Base-by-base conservation (phyloP, 1,140 invertebrate species). In the Ceratosolen fusciceps region DNA sequence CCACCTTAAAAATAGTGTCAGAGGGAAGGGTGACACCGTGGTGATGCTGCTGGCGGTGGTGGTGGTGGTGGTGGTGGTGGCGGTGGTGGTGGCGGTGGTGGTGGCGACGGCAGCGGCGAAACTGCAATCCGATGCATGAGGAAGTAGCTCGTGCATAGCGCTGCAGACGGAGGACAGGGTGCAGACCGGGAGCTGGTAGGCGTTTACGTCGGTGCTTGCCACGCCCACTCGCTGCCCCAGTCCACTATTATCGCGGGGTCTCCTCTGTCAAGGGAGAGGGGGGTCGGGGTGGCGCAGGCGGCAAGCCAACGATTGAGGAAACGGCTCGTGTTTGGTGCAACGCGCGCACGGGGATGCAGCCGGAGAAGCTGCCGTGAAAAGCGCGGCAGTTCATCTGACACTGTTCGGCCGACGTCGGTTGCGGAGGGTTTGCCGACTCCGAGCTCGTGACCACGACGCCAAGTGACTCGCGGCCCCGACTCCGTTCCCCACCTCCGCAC, bases 381-480 rank as follows among this genome's bases (percentile, higher is more conserved):
- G 58, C 10, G 31, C 31, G 60, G 31, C 60, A 65, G 60, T 65
- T 65, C 0, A 14, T 21, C 10, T 65, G 31, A 31, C 60, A 65
- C 60, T 14, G 56, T 60, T 31, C 24, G 56, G 8, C 26, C 60
- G 60, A 7, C 31, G 31, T 7, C 60, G 34, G 16, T 12, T n/a
- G n/a, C n/a, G n/a, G n/a, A 37, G 16, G 10, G 34, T 19, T 65
- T 31, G 16, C 14, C 60, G 56, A 29, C 26, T 60, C 26, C 19
- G 31, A 19, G 3, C 3, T 4, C 49, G 19, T 9, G 49, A 16
- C 49, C 4, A 21, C 49, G 21, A 21, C 49, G 14, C 21, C 49
- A 65, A 37, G 60, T 31, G 60, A n/a, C 58, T 62, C 58, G 29
- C 58, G n/a, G n/a, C n/a, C n/a, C n/a, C n/a, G n/a, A n/a, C n/a